Evolutionary conservation across 2,888 invertebrate genomes (phyloP).

Genomic region (Nemotelus pantherinus): DNA sequence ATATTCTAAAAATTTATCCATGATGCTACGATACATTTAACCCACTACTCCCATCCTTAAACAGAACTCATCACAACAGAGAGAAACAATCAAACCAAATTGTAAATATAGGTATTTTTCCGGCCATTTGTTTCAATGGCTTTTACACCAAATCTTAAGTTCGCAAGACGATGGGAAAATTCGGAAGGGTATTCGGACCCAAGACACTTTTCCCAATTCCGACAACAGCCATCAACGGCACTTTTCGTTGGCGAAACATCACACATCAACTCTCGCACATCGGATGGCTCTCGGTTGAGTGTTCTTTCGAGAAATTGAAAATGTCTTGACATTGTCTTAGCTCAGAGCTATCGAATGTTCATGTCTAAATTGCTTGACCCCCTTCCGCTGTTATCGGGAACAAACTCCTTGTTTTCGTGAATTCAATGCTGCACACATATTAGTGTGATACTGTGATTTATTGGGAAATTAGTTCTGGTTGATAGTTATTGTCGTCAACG

Average conservation of each 20-base stretch:
- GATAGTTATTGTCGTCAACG: constrained; percentile 20
- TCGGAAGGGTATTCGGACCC: no score
- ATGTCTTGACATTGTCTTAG: constrained; percentile 4
- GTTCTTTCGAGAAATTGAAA: constrained; percentile 20
- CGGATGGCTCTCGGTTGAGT: not conserved
- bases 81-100: no score
- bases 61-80: no score
- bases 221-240: not conserved
- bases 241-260: constrained; percentile 5
- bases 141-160: not conserved
- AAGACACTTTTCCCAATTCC: not conserved
- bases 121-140: no score
- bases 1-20: no score
- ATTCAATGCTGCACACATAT: not conserved
- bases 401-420: not conserved
- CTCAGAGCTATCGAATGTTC: constrained; percentile 22
- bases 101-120: no score
- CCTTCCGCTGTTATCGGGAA: constrained; percentile 10
- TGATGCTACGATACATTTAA: no score
- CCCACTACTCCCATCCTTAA: no score
- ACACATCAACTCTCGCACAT: not conserved
- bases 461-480: constrained; percentile 39
- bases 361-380: constrained; percentile 24
- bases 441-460: constrained; percentile 38
- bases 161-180: no score